These are phyloP conservation scores for Colinus virginianus DNA, from an alignment of 2,113 vertebrate genomes.

Conservation along the genomic window DNA sequence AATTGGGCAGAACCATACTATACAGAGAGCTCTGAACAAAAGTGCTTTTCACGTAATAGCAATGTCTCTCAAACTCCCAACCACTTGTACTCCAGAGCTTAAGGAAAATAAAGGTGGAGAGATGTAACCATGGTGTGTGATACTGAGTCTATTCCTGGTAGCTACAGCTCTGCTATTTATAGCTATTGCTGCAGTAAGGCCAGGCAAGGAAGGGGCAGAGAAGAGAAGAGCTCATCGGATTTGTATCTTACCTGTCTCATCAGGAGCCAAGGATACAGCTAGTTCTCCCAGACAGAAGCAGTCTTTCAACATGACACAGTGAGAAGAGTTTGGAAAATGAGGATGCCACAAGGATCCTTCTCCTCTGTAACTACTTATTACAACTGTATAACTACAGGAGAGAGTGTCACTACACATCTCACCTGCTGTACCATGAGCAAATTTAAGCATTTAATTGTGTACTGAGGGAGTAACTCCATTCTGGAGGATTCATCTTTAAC, in stretches of 20 bases:
- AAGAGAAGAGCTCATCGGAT: neutral
- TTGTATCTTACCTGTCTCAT: neutral
- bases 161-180: neutral
- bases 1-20: neutral
- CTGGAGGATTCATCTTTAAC: neutral
- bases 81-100: neutral
- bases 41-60: accelerated
- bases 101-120: neutral
- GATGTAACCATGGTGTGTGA: neutral
- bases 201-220: neutral
- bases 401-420: neutral
- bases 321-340: neutral
- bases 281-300: neutral
- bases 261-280: neutral
- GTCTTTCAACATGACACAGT: neutral
- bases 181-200: neutral
- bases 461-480: neutral
- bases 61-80: neutral
- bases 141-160: neutral
- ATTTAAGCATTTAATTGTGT: neutral
- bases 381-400: neutral
- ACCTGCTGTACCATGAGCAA: neutral
- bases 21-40: neutral
- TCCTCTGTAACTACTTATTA: accelerated
- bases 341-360: neutral